Evolutionary conservation across 2,113 vertebrate genomes (phyloP).

Genomic region (Piliocolobus tephrosceles): DNA sequence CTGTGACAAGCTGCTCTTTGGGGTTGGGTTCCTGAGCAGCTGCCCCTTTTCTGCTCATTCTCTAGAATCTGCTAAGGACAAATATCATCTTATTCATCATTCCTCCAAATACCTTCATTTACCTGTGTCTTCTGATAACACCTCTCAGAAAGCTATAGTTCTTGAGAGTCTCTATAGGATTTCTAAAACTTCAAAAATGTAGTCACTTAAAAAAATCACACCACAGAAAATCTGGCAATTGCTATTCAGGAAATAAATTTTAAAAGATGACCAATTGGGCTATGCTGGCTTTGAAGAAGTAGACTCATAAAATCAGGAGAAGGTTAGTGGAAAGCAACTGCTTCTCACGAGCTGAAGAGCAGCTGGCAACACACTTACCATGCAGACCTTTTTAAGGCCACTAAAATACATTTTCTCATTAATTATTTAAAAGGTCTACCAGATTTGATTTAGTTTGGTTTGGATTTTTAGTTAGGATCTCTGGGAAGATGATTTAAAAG

Average conservation of each 20-base stretch:
- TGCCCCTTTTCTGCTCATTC: not conserved
- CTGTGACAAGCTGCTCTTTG: not conserved
- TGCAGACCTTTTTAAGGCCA: not conserved
- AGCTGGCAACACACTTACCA: not conserved
- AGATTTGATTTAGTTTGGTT: not conserved
- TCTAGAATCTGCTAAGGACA: not conserved
- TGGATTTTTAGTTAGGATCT: not conserved
- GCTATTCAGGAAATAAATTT: not conserved
- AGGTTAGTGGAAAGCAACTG: not conserved
- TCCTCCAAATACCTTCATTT: not conserved
- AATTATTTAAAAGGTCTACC: not conserved
- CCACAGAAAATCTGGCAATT: not conserved
- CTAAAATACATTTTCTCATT: not conserved
- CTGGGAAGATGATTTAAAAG: not conserved
- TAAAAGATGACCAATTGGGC: not conserved
- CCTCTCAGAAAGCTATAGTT: not conserved
- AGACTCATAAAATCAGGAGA: not conserved
- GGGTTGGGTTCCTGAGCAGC: not conserved
- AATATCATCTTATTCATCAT: not conserved
- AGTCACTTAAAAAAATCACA: not conserved
- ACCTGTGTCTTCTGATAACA: not conserved
- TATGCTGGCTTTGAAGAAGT: not conserved
- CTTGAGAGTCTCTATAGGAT: not conserved
- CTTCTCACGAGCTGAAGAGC: not conserved
- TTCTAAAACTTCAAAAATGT: not conserved